Evolutionary conservation across 2,797 vertebrate species (phyloP).

Genomic region (Eupleurogrammus muticus): DNA sequence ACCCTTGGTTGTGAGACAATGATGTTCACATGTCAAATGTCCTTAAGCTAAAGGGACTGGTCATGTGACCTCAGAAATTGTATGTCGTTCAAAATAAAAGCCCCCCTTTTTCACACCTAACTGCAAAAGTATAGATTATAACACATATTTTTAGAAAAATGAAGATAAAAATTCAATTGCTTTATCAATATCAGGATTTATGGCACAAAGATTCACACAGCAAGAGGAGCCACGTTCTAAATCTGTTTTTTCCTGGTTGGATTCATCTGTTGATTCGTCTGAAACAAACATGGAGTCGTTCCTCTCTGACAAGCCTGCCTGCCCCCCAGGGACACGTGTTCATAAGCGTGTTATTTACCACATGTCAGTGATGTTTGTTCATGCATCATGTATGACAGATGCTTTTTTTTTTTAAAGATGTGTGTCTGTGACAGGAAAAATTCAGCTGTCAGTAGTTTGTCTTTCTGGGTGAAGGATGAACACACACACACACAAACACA

Average conservation of each 20-base stretch:
- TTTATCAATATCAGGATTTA: no score
- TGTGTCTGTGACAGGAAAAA: conserved; percentile 54
- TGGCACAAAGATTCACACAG: conserved; percentile 85
- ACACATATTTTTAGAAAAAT: no score
- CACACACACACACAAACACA: not conserved
- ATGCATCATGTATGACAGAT: conserved; percentile 71
- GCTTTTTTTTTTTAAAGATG: conserved; percentile 53
- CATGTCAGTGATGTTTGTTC: conserved; percentile 58
- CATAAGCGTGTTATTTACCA: conserved; percentile 69
- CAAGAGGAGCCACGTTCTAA: conserved; percentile 70
- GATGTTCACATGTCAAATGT: no score
- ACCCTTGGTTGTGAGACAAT: no score
- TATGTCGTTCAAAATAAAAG: no score
- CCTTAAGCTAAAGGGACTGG: no score
- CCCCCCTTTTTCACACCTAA: no score
- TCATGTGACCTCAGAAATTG: no score
- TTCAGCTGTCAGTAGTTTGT: conserved; percentile 62
- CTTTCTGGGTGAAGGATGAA: conserved; percentile 58
- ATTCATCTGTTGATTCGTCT: conserved; percentile 42
- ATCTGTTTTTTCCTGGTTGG: conserved; percentile 67
- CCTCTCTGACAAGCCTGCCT: conserved; percentile 63
- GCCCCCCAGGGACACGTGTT: conserved; percentile 50
- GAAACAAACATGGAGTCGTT: conserved; percentile 39
- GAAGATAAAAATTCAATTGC: no score
- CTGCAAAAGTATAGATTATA: no score